Evolutionary conservation across 2,888 invertebrate genomes (phyloP).

Genomic region (Napeogenes inachia): DNA sequence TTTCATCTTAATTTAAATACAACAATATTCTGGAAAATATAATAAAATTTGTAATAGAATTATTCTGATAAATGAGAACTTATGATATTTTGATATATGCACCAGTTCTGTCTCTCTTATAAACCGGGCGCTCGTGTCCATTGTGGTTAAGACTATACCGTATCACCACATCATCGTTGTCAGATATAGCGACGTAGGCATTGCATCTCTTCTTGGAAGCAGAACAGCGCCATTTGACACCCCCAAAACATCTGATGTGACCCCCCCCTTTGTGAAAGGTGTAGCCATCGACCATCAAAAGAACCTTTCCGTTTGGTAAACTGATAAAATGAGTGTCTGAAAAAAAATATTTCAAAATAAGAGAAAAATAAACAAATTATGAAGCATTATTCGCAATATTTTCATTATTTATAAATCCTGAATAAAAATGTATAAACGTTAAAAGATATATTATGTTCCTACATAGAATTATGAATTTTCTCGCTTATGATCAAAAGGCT

Average conservation of each 20-base stretch:
- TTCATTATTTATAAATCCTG: too few relatives aligned
- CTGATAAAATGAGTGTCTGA: conserved; percentile 30
- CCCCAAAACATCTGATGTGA: conserved; percentile 21
- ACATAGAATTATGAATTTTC: too few relatives aligned
- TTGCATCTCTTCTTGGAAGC: conserved; percentile 33
- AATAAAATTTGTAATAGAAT: not conserved
- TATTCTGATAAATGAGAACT: not conserved
- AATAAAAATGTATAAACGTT: too few relatives aligned
- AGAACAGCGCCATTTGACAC: conserved; percentile 33
- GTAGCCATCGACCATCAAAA: conserved; percentile 32
- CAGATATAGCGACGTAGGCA: conserved; percentile 31
- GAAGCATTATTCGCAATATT: too few relatives aligned
- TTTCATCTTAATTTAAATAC: too few relatives aligned
- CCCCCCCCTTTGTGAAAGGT: conserved; percentile 31
- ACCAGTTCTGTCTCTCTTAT: conserved; percentile 17
- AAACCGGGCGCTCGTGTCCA: conserved; percentile 30
- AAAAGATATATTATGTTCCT: too few relatives aligned
- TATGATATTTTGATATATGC: conserved; percentile 17
- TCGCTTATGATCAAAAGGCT: too few relatives aligned
- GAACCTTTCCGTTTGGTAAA: conserved; percentile 22
- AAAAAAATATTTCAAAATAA: conserved; percentile 14
- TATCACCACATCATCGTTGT: conserved; percentile 25
- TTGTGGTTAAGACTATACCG: conserved; percentile 26
- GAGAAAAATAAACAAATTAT: not conserved
- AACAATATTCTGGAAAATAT: conserved; percentile 6